Conservation (phyloP, 2,888 invertebrate species). For the Gerris lacustris region DNA sequence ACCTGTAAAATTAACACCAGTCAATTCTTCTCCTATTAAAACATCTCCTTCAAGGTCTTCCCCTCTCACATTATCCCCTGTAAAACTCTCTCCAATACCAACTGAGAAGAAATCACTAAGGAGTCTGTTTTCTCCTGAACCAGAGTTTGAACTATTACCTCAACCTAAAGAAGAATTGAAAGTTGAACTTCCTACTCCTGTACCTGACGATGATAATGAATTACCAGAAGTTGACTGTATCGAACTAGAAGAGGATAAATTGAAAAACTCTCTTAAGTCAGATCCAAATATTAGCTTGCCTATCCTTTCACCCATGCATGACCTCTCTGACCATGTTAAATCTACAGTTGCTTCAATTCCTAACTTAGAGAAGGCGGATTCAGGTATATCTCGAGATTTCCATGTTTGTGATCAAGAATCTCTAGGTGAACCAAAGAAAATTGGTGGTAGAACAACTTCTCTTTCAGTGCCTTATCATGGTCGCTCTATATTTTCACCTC, state of each 20-base stretch:
- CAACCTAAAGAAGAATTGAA: constrained; percentile 12
- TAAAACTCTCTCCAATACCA: neutral
- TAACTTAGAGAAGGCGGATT: constrained; percentile 21
- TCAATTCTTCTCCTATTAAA: neutral
- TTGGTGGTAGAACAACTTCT: constrained; percentile 29
- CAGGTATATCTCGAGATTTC: constrained; percentile 16
- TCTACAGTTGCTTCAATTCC: constrained; percentile 22
- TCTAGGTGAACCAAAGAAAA: constrained; percentile 29
- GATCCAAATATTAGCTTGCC: constrained; percentile 18
- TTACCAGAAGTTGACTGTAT: neutral
- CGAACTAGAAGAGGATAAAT: constrained; percentile 3
- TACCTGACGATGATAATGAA: neutral
- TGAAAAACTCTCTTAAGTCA: neutral
- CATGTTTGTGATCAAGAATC: constrained; percentile 21
- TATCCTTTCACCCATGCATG: constrained; percentile 20
- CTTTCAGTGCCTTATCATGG: constrained; percentile 29
- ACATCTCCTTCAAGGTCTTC: neutral
- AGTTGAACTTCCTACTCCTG: neutral
- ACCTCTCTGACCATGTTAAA: constrained; percentile 16
- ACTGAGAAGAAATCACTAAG: constrained; percentile 15
- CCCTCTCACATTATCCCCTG: neutral
- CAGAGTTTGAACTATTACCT: constrained; percentile 16
- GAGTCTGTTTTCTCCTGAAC: constrained; percentile 25
- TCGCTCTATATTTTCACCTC: constrained; percentile 59
- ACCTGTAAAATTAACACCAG: neutral